A percentile compares a stretch with the other conserved stretches of the same genome.
Evolutionary conservation across 2,797 vertebrate species (phyloP).

Genomic region (Neosalanx taihuensis): DNA sequence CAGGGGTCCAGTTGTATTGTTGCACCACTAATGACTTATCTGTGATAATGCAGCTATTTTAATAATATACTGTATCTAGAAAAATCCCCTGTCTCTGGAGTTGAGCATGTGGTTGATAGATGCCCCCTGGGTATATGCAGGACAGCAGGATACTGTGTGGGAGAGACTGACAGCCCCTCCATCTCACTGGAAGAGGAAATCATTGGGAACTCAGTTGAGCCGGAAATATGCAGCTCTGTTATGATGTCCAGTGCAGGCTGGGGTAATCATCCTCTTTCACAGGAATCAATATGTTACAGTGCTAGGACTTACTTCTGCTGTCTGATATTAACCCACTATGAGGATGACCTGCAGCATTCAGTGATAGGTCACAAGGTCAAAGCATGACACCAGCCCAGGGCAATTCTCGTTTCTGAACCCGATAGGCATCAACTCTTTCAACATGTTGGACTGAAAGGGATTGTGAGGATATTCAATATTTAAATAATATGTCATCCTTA

Average conservation of each 20-base stretch:
- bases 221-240: background rate
- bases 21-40: background rate
- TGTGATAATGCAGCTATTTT: too few relatives aligned
- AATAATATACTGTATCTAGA: background rate
- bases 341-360: constrained; percentile 12
- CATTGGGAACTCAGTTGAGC: background rate
- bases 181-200: background rate
- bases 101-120: background rate
- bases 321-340: constrained; percentile 20
- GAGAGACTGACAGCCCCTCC: constrained; percentile 1
- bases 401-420: constrained; percentile 11
- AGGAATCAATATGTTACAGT: constrained; percentile 32
- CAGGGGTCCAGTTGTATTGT: background rate
- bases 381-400: constrained; percentile 1
- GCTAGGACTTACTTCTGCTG: constrained; percentile 22
- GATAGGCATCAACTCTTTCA: background rate
- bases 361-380: constrained; percentile 18
- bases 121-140: background rate
- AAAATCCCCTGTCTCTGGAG: background rate
- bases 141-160: background rate
- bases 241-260: background rate
- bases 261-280: constrained; percentile 20
- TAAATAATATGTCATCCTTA: background rate
- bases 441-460: background rate
- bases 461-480: background rate